Evolutionary conservation across 2,113 vertebrate species (phyloP).

Genomic region (Salvelinus alpinus): DNA sequence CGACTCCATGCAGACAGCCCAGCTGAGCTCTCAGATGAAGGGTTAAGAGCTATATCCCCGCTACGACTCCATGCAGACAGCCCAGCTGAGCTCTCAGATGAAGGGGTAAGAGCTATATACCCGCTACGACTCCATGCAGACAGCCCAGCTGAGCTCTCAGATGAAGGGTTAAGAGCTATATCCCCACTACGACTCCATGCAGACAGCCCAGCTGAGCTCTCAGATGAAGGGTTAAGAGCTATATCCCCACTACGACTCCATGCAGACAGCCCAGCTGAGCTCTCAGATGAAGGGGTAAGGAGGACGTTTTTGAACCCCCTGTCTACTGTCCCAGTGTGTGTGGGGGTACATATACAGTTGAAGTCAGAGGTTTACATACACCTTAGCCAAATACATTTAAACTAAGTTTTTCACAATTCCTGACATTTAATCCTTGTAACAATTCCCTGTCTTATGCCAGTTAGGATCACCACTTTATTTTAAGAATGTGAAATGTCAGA

Average conservation of each 20-base stretch:
- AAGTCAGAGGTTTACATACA: too few species aligned
- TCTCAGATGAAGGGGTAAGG: constrained; percentile 56
- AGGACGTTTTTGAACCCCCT: constrained; percentile 59
- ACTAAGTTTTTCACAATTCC: too few species aligned
- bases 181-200: constrained; percentile 21
- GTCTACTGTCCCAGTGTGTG: constrained; percentile 45
- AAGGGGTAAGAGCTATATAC: constrained; percentile 42
- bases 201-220: constrained; percentile 35
- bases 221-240: constrained; percentile 54
- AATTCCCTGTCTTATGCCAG: too few species aligned
- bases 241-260: constrained; percentile 8
- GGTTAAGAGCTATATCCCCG: constrained; percentile 18
- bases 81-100: constrained; percentile 43
- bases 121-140: constrained; percentile 30
- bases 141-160: constrained; percentile 36
- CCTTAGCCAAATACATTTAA: too few species aligned
- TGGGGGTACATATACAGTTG: constrained; percentile 28
- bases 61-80: constrained; percentile 35
- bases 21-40: constrained; percentile 50
- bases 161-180: constrained; percentile 49
- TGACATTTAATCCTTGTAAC: too few species aligned
- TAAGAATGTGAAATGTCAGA: too few species aligned
- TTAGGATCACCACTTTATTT: too few species aligned
- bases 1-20: constrained; percentile 40
- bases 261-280: constrained; percentile 41